A percentile compares a stretch with the other conserved stretches of the same genome.
Evolutionary conservation across 2,888 invertebrate species (phyloP).

Genomic region (Augochlorella aurata): DNA sequence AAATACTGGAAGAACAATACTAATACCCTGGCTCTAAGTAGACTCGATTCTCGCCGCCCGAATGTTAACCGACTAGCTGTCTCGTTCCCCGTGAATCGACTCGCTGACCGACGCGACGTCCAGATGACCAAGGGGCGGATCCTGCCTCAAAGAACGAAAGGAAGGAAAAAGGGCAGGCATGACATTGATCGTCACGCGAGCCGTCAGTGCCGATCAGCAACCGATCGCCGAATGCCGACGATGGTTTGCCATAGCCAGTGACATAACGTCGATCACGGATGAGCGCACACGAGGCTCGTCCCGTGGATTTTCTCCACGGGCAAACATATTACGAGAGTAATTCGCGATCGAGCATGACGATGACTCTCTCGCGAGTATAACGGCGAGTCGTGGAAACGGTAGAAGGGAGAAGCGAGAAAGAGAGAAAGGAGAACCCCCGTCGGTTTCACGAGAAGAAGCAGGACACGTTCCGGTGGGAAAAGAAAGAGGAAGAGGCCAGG

Average conservation of each 20-base stretch:
- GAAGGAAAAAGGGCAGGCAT: conserved; percentile 36
- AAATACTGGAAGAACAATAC: too few relatives aligned
- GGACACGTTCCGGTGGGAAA: conserved; percentile 30
- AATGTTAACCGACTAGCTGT: too few relatives aligned
- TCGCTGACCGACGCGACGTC: neutral
- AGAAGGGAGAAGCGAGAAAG: conserved; percentile 20
- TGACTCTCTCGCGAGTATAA: conserved; percentile 58
- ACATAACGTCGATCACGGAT: conserved; percentile 64
- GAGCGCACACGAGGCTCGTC: conserved; percentile 41
- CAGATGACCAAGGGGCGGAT: neutral
- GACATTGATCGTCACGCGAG: conserved; percentile 55
- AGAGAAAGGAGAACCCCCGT: conserved; percentile 2
- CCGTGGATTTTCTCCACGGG: conserved; percentile 61
- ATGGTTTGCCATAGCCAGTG: conserved; percentile 59
- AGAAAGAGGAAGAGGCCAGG: conserved; percentile 35
- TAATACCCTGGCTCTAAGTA: too few relatives aligned
- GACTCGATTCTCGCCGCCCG: too few relatives aligned
- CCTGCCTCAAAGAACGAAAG: neutral
- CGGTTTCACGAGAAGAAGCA: neutral
- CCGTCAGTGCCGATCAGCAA: conserved; percentile 11
- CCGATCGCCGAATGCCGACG: neutral
- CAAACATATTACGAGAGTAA: conserved; percentile 65
- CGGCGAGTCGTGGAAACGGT: conserved; percentile 34
- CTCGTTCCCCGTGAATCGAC: too few relatives aligned
- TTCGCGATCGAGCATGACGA: conserved; percentile 62